A percentile compares a stretch with the other conserved stretches of the same genome.
Conservation (phyloP, 2,888 invertebrate genomes). For the Hymenopus coronatus region DNA sequence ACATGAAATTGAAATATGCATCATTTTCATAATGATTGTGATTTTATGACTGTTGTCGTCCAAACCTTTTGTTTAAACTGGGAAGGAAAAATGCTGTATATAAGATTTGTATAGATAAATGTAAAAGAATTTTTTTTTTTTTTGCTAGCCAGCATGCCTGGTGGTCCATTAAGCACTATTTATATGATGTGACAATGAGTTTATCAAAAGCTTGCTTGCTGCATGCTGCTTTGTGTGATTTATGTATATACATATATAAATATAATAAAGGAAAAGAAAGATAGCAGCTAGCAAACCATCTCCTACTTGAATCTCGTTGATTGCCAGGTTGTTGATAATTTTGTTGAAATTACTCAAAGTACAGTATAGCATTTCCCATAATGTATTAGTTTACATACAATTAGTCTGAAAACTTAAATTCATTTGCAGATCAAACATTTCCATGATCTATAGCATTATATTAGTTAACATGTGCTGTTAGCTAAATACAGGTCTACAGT, state of each 20-base stretch:
- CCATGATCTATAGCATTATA: slow-evolving; percentile 28
- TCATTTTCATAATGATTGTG: not conserved
- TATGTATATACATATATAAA: not conserved
- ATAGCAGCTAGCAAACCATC: slow-evolving; percentile 13
- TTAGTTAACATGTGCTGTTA: not conserved
- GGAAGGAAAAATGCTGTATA: not conserved
- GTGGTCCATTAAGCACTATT: not conserved
- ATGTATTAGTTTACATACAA: no score
- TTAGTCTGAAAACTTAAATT: not conserved
- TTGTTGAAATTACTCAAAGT: not conserved
- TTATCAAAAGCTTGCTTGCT: not conserved
- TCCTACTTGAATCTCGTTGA: slow-evolving; percentile 15
- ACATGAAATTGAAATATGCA: not conserved
- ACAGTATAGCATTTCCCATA: not conserved
- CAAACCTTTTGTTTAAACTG: not conserved
- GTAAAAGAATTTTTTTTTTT: not conserved
- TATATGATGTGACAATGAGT: not conserved
- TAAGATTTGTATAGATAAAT: slow-evolving; percentile 9
- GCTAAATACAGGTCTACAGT: slow-evolving; percentile 23
- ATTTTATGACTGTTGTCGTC: not conserved
- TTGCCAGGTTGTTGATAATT: not conserved
- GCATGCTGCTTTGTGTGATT: not conserved
- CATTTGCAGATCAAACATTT: slow-evolving; percentile 5
- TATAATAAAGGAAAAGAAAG: not conserved
- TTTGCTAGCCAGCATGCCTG: not conserved